Evolutionary conservation across 2,888 invertebrate genomes (phyloP).

Genomic region (Metalampra italica): DNA sequence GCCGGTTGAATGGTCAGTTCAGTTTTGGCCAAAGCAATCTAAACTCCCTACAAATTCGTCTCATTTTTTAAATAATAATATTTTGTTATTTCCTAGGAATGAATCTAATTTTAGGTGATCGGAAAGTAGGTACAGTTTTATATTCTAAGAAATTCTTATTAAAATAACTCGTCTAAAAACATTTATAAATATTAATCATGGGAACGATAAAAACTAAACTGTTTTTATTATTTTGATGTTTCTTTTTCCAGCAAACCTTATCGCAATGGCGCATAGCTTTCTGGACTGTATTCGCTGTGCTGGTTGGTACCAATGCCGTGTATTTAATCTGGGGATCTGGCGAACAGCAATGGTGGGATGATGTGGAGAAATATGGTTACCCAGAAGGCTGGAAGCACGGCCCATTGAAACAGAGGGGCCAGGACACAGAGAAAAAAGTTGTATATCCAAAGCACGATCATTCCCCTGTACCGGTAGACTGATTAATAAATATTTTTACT

Average conservation of each 20-base stretch:
- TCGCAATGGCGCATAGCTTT: constrained; percentile 87
- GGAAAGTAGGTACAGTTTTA: no score
- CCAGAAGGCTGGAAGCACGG: constrained; percentile 63
- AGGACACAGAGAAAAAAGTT: constrained; percentile 49
- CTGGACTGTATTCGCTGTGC: constrained; percentile 85
- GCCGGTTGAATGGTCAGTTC: constrained; percentile 5
- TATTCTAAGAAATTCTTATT: no score
- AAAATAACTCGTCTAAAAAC: no score
- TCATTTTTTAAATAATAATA: not conserved
- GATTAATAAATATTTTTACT: constrained; percentile 7
- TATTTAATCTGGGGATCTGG: constrained; percentile 86
- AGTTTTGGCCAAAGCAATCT: constrained; percentile 19
- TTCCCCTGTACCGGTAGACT: constrained; percentile 49
- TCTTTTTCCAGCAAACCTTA: constrained; percentile 70
- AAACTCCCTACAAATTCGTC: not conserved
- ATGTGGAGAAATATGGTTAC: constrained; percentile 71
- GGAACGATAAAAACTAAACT: no score
- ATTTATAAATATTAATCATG: no score
- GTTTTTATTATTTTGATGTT: no score
- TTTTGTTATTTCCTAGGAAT: not conserved
- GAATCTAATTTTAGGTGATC: not conserved
- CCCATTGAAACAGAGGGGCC: constrained; percentile 38
- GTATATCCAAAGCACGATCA: constrained; percentile 64
- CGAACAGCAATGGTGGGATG: constrained; percentile 88
- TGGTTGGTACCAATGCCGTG: constrained; percentile 81